Base-by-base conservation (phyloP, 2,797 vertebrate genomes). In the Ara ararauna region DNA sequence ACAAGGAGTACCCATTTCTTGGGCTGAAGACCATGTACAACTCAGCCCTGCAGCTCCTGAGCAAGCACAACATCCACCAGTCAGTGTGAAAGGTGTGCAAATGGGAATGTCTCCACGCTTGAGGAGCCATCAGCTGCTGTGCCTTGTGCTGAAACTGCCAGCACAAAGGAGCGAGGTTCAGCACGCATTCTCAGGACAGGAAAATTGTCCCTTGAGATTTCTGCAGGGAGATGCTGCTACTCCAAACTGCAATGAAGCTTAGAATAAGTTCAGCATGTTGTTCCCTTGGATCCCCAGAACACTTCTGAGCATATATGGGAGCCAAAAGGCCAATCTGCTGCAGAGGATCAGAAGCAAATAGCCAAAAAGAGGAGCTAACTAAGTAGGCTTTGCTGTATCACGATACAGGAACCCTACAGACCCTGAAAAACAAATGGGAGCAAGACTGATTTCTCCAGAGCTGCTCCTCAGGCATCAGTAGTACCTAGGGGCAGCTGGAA, bases 391-490 rank as follows among this genome's bases (percentile, higher is more conserved):
- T 70, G 58, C 90, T 86, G 80, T 71, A 73, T 47, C 32, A 13
- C 10, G 42, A 42, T 40, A 84, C 53, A 53, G 68, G 70, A 88
- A 36, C 53, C 20, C 54, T 38, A 22, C 15, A 73, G 75, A 62
- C 24, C 24, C 44, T 53, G 51, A 70, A 76, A 95, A 81, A 54
- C 60, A 94, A 92, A 83, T 2, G 3, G 30, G 67, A 90, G 26
- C n/a, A 48, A 71, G 68, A 48, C 27, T 56, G 48, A 68, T 89
- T 85, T 90, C 64, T 90, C 54, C 50, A 83, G 87, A 67, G 88
- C 29, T 65, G 65, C 10, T 12, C 87, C 86, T 85, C 68, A 74
- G 61, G n/a, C 36, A 0, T 13, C 48, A 38, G 29, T 48, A 87
- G 7, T 38, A 75, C 53, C 72, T 74, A 36, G 72, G 38, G 75